These are phyloP conservation scores for Athene noctua DNA, from an alignment of 2,113 vertebrate species.

Conservation along the genomic window DNA sequence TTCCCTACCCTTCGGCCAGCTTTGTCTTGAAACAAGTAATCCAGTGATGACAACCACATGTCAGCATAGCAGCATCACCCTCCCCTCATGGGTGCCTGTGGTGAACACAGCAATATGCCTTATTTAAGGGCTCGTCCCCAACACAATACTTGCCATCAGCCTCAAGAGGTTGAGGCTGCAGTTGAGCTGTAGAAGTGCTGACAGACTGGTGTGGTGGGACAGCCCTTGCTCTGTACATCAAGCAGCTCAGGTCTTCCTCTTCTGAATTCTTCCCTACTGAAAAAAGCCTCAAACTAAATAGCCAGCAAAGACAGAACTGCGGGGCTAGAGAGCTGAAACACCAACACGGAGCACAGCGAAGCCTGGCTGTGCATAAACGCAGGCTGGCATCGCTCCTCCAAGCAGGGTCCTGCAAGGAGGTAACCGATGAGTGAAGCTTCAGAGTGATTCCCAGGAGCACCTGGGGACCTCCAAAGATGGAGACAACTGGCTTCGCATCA, in stretches of 20 bases:
- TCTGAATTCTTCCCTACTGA: too few species aligned
- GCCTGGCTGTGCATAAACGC: neutral
- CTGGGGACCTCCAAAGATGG: neutral
- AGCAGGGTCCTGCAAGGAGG: neutral
- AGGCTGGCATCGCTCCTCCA: neutral
- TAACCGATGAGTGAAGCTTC: accelerated
- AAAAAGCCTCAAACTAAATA: neutral
- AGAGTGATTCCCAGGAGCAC: neutral
- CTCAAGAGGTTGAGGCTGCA: neutral
- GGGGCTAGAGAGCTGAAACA: neutral
- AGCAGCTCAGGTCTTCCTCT: neutral
- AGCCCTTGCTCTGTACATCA: neutral
- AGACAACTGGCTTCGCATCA: neutral
- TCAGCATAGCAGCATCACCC: neutral
- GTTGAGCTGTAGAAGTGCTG: too few species aligned
- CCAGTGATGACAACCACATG: neutral
- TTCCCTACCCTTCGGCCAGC: neutral
- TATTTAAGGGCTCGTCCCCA: too few species aligned
- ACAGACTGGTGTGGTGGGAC: neutral
- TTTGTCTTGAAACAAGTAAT: neutral
- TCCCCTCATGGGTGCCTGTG: neutral
- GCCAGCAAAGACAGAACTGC: accelerated
- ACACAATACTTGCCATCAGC: neutral
- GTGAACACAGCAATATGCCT: neutral
- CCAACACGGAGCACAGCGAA: neutral